phyloP scores from a whole-genome alignment of 2,888 invertebrate genomes.

The Lasioglossum vierecki region DNA sequence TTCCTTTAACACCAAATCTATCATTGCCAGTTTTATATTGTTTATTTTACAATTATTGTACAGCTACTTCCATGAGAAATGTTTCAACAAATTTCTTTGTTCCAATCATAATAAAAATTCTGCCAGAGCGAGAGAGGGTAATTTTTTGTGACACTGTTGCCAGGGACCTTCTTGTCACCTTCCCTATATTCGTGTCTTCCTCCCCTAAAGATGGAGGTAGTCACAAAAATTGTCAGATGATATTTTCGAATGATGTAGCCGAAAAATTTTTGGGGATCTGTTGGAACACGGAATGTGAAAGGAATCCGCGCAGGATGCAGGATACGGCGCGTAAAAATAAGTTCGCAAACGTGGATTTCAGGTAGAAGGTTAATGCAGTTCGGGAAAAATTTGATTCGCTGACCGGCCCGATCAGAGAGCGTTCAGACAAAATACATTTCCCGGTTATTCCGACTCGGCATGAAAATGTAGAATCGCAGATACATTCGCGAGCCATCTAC shows the following conservation, averaged over 20 bases:
- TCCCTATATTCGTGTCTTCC: no score
- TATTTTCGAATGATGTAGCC: not conserved
- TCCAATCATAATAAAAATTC: no score
- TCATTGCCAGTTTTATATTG: no score
- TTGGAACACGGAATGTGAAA: not conserved
- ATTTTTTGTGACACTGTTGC: no score
- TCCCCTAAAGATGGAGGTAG: not conserved
- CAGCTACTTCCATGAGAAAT: no score
- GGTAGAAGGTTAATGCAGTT: not conserved
- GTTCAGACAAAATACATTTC: slow-evolving; percentile 12
- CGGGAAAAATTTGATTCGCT: slow-evolving; percentile 4
- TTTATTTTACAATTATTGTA: no score
- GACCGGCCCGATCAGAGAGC: not conserved
- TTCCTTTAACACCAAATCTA: no score
- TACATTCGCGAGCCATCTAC: slow-evolving; percentile 8
- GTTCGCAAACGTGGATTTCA: not conserved
- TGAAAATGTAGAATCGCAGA: not conserved
- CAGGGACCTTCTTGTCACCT: no score
- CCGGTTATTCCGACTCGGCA: not conserved
- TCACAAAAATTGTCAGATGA: not conserved
- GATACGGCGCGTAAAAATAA: not conserved
- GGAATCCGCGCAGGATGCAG: not conserved
- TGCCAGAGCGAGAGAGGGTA: no score
- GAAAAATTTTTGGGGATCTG: not conserved
- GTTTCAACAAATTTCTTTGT: no score